phyloP scores from a whole-genome alignment of 2,113 vertebrate species.

The Oxyura jamaicensis region DNA sequence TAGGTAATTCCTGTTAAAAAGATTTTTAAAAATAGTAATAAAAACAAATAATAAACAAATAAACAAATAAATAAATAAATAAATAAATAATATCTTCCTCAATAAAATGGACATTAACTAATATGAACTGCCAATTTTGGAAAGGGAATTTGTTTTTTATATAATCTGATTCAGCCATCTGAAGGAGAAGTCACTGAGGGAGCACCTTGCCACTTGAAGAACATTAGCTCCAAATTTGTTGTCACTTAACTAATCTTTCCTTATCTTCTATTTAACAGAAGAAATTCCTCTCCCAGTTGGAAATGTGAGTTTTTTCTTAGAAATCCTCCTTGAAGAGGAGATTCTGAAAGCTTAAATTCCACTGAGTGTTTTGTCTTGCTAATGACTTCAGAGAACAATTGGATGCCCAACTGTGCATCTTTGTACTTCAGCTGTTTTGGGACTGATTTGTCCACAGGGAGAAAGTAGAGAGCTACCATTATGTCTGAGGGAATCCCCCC shows the following conservation, averaged over 20 bases:
- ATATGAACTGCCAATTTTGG: not conserved
- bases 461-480: conserved; percentile 80
- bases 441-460: conserved; percentile 82
- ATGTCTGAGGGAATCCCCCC: conserved; percentile 72
- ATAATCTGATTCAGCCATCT: not conserved
- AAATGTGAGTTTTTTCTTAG: conserved; percentile 80
- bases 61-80: too few species aligned
- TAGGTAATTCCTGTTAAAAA: not conserved
- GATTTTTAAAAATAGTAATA: too few species aligned
- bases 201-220: not conserved
- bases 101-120: not conserved
- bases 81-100: not conserved
- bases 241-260: conserved; percentile 61
- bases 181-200: conserved; percentile 7
- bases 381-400: conserved; percentile 84
- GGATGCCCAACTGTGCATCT: conserved; percentile 78
- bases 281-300: conserved; percentile 83
- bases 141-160: not conserved
- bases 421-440: conserved; percentile 75
- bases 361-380: conserved; percentile 82
- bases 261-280: conserved; percentile 61
- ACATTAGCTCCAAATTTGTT: conserved; percentile 46
- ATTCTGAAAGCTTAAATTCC: conserved; percentile 79
- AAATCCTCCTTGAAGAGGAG: conserved; percentile 77
- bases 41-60: too few species aligned